phyloP scores from a whole-genome alignment of 1,140 invertebrate species.

The Bombus balteatus region DNA sequence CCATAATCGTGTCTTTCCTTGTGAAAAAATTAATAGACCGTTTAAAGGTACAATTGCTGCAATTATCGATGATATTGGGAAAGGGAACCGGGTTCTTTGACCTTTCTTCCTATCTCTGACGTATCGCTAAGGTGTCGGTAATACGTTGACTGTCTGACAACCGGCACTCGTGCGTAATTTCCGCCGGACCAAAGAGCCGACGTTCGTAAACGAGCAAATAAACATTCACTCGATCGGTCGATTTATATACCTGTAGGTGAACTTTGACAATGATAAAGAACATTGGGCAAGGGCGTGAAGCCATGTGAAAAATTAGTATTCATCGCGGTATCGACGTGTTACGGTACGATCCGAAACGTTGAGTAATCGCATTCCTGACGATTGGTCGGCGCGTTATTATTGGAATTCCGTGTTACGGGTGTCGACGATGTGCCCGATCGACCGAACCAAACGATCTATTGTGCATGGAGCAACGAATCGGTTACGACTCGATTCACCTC shows the following conservation, averaged over 20 bases:
- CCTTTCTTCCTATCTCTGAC: not conserved
- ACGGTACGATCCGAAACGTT: constrained; percentile 5
- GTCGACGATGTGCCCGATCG: not conserved
- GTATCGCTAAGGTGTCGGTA: not conserved
- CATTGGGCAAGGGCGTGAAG: too few species aligned
- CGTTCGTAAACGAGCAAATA: not conserved
- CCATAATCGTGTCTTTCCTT: too few species aligned
- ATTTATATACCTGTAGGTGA: too few species aligned
- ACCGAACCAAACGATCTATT: not conserved
- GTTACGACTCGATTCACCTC: not conserved
- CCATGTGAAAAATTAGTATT: not conserved
- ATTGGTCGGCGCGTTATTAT: constrained; percentile 23
- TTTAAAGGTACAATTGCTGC: not conserved
- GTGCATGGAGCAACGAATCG: not conserved
- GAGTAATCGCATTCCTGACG: constrained; percentile 23
- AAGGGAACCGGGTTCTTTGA: not conserved
- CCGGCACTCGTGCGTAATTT: not conserved
- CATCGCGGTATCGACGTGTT: not conserved
- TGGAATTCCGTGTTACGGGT: constrained; percentile 41
- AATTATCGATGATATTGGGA: not conserved
- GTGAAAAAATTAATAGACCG: not conserved
- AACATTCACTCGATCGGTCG: not conserved
- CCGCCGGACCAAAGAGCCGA: not conserved
- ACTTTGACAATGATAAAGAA: not conserved
- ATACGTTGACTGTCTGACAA: not conserved